Evolutionary conservation across 2,113 vertebrate genomes (phyloP).

Genomic region (Limanda limanda): DNA sequence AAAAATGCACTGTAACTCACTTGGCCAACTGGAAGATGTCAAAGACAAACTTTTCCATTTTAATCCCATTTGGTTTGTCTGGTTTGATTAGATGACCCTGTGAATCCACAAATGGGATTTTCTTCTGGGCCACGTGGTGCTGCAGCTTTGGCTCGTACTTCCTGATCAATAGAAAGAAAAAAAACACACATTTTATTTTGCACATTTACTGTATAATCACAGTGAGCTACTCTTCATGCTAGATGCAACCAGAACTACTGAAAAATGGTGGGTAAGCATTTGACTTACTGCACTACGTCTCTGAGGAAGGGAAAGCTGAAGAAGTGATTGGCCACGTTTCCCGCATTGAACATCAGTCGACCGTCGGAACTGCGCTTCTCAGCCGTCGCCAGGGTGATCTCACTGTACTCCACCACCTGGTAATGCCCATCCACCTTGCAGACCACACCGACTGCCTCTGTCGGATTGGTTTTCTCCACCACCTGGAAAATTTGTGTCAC

Average conservation of each 20-base stretch:
- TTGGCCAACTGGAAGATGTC: conserved; percentile 99
- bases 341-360: conserved; percentile 91
- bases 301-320: conserved; percentile 91
- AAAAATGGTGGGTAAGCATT: neutral
- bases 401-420: conserved; percentile 98
- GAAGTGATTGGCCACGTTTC: conserved; percentile 96
- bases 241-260: neutral
- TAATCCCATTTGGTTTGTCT: conserved; percentile 96
- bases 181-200: too few relatives aligned
- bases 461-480: conserved; percentile 97
- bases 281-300: conserved; percentile 90
- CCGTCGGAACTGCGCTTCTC: conserved; percentile 88
- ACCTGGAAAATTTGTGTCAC: conserved; percentile 81
- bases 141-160: conserved; percentile 89
- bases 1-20: conserved; percentile 79
- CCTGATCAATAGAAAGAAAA: conserved; percentile 73
- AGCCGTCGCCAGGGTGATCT: conserved; percentile 93
- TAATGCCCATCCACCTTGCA: conserved; percentile 92
- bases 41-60: conserved; percentile 99
- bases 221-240: neutral
- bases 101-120: conserved; percentile 89
- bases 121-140: conserved; percentile 97
- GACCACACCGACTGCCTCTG: conserved; percentile 95
- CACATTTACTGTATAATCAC: conserved; percentile 2
- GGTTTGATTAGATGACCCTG: conserved; percentile 88